Base-by-base conservation (phyloP, 2,888 invertebrate genomes). In the Bembecia ichneumoniformis region DNA sequence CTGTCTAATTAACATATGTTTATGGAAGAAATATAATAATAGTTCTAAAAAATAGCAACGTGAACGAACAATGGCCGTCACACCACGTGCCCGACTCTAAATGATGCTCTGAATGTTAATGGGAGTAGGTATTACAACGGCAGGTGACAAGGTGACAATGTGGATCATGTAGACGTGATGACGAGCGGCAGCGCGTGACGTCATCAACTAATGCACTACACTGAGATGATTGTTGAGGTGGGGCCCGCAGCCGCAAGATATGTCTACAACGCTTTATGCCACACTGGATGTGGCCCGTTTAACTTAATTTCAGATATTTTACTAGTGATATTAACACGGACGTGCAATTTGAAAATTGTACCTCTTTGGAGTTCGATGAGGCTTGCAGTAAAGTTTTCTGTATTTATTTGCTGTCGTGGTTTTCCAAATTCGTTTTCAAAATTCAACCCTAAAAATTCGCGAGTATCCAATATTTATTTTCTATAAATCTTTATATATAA, bases 131-230 rank as follows among this genome's bases (percentile, higher is more conserved):
- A 78, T 79, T 77, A 77, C 61, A 56, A 62, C 60, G 28, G 28
- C 28, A 28, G 28, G 28, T 28, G 28, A 28, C 20, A 28, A 56
- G 57, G 61, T 56, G 58, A 60, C 66, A 69, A 64, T 64, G 62
- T 63, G 59, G 58, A 58, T 50, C 55, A 51, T 55, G 55, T 55
- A 51, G 53, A 54, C 43, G 51, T 49, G 49, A 49, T 54, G 51
- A 46, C 48, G 52, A 56, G 75, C 68, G 76, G 55, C 66, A 71
- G 65, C 58, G 64, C 72, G 74, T 82, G 81, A 82, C 81, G 72
- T 78, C 81, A 82, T 82, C 82, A 77, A 78, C 80, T 82, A 82
- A 82, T 82, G 82, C 75, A 80, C 77, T 72, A 73, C 68, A 58
- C 56, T 51, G 43, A 57, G 61, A 58, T 65, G 63, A 69, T 72